Conservation (phyloP, 2,888 invertebrate genomes). For the Brenthis hecate region DNA sequence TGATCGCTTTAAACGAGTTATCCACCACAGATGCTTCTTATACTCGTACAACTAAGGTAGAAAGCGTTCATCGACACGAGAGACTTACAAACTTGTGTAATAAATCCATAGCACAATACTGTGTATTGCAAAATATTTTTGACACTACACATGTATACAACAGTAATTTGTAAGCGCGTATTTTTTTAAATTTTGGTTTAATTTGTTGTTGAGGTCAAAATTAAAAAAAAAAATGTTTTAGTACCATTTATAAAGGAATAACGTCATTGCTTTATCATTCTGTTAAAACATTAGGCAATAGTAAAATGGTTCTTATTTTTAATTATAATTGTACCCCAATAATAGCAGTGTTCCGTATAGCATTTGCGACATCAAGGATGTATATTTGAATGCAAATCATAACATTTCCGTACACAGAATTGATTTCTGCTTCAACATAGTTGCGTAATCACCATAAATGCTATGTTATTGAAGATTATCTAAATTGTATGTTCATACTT, state of each 20-base stretch:
- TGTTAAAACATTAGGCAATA: constrained; percentile 13
- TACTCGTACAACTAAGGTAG: constrained; percentile 15
- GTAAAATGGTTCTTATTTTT: constrained; percentile 14
- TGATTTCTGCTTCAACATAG: constrained; percentile 47
- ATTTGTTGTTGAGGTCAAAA: too few species aligned
- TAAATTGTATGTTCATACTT: constrained; percentile 29
- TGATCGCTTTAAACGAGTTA: constrained; percentile 37
- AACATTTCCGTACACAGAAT: constrained; percentile 54
- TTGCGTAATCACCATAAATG: constrained; percentile 42
- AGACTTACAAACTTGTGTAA: constrained; percentile 3
- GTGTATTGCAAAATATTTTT: not conserved
- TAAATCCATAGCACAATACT: constrained; percentile 1
- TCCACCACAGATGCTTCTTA: constrained; percentile 27
- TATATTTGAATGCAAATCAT: constrained; percentile 56
- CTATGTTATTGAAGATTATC: constrained; percentile 43
- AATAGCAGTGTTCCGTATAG: constrained; percentile 34
- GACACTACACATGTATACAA: not conserved
- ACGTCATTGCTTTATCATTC: too few species aligned
- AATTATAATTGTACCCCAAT: constrained; percentile 23
- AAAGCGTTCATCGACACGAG: constrained; percentile 26
- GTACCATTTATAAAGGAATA: too few species aligned
- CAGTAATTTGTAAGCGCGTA: too few species aligned
- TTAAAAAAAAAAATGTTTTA: too few species aligned
- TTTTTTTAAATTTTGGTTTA: too few species aligned
- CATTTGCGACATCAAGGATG: constrained; percentile 51